Conservation (phyloP, 2,888 invertebrate genomes). For the Argyra leucocephala region DNA sequence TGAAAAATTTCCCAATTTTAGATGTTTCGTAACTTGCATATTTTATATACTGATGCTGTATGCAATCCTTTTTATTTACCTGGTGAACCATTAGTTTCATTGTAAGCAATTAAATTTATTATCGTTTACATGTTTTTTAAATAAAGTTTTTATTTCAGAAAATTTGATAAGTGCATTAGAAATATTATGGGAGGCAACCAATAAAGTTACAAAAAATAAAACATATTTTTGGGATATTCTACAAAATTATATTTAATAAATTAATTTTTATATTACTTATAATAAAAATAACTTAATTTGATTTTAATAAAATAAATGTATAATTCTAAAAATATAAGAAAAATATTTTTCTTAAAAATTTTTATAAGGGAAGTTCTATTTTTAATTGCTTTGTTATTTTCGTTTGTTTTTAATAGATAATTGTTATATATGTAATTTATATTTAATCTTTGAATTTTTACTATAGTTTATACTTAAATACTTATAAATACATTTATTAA, state of each 20-base stretch:
- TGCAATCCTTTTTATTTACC: conserved; percentile 96
- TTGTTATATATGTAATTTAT: no score
- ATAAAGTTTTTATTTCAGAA: conserved; percentile 44
- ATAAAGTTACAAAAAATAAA: neutral
- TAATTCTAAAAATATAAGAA: neutral
- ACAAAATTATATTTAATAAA: neutral
- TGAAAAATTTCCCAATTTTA: conserved; percentile 29
- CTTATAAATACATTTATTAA: no score
- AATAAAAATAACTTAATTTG: neutral
- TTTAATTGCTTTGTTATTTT: neutral
- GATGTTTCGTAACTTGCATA: conserved; percentile 85
- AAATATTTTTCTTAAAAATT: neutral
- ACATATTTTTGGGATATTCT: neutral
- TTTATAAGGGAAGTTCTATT: neutral
- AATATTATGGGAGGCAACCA: conserved; percentile 45
- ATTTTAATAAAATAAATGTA: neutral
- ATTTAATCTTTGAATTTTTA: no score
- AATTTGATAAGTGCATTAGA: conserved; percentile 58
- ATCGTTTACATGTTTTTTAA: conserved; percentile 14
- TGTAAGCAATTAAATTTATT: conserved; percentile 50
- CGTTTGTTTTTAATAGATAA: no score
- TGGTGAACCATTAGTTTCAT: conserved; percentile 77
- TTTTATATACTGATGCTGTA: conserved; percentile 85
- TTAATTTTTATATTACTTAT: neutral
- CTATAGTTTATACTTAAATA: neutral